These are phyloP conservation scores for Melanerpes aurifrons DNA, from an alignment of 2,113 vertebrate species.

Conservation along the genomic window DNA sequence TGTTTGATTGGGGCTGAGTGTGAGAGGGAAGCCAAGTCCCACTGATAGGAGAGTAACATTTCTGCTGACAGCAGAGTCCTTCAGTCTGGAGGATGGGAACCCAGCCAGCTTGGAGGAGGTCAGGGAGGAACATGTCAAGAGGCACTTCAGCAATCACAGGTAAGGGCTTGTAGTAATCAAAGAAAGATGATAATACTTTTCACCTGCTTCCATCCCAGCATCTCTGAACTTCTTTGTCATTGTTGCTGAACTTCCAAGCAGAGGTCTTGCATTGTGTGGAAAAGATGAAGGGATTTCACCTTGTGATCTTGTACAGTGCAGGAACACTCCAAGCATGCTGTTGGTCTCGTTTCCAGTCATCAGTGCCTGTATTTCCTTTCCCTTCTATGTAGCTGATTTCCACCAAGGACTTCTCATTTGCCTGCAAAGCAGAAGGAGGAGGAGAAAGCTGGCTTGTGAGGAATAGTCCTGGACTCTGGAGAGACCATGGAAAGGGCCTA, in stretches of 20 bases:
- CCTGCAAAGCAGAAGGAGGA: background rate
- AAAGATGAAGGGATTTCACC: background rate
- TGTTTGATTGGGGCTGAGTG: background rate
- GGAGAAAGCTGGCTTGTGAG: background rate
- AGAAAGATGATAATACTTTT: background rate
- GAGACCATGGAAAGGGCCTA: background rate
- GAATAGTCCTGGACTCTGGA: background rate
- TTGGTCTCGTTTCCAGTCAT: background rate
- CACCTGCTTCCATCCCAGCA: background rate
- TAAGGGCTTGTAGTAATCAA: slow-evolving; percentile 21
- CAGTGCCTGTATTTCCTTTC: background rate
- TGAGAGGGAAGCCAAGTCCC: background rate
- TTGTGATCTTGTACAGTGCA: background rate
- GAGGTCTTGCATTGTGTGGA: background rate
- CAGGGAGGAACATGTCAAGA: slow-evolving; percentile 73
- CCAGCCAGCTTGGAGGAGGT: slow-evolving; percentile 73
- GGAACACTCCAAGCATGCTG: background rate
- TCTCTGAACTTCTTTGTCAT: background rate
- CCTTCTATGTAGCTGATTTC: background rate
- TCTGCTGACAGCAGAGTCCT: slow-evolving; percentile 58
- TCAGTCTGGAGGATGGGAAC: slow-evolving; percentile 71
- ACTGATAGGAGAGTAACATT: slow-evolving; percentile 14
- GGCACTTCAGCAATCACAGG: slow-evolving; percentile 61
- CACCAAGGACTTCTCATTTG: background rate
- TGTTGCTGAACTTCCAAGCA: background rate